phyloP scores from a whole-genome alignment of 2,888 invertebrate genomes.

The Hyppa rectilinea region DNA sequence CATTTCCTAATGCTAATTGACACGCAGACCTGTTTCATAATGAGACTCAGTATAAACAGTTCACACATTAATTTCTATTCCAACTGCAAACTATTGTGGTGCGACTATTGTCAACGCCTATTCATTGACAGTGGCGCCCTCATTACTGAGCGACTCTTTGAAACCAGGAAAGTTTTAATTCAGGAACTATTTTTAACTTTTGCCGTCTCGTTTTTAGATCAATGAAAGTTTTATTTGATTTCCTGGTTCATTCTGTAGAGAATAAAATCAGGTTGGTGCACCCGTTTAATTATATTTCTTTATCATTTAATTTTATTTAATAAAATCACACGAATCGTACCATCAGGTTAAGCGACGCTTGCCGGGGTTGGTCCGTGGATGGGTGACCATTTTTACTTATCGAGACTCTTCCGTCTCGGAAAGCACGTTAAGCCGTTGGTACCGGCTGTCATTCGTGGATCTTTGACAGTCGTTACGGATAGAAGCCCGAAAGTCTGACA shows the following conservation, averaged over 20 bases:
- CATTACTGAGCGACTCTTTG: slow-evolving; percentile 39
- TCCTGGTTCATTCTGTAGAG: background rate
- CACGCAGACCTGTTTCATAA: background rate
- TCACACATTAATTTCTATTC: slow-evolving; percentile 40
- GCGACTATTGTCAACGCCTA: slow-evolving; percentile 58
- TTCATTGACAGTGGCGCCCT: slow-evolving; percentile 53
- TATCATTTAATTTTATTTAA: no score
- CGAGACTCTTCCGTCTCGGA: no score
- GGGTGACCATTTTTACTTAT: no score
- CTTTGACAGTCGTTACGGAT: no score
- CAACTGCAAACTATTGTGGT: slow-evolving; percentile 52
- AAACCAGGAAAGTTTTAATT: slow-evolving; percentile 42
- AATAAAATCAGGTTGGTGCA: background rate
- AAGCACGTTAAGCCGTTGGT: no score
- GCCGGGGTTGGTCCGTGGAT: no score
- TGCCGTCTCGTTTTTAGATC: slow-evolving; percentile 6
- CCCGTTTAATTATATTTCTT: background rate
- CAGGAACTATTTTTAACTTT: slow-evolving; percentile 44
- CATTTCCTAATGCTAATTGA: slow-evolving; percentile 29
- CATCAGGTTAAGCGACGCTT: no score
- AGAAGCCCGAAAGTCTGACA: no score
- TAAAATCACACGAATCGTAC: no score
- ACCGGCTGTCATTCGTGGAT: no score
- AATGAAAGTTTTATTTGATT: slow-evolving; percentile 21
- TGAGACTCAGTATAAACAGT: slow-evolving; percentile 11